Evolutionary conservation across 2,888 invertebrate species (phyloP).

Genomic region (Sinodicranocentrus sp.): DNA sequence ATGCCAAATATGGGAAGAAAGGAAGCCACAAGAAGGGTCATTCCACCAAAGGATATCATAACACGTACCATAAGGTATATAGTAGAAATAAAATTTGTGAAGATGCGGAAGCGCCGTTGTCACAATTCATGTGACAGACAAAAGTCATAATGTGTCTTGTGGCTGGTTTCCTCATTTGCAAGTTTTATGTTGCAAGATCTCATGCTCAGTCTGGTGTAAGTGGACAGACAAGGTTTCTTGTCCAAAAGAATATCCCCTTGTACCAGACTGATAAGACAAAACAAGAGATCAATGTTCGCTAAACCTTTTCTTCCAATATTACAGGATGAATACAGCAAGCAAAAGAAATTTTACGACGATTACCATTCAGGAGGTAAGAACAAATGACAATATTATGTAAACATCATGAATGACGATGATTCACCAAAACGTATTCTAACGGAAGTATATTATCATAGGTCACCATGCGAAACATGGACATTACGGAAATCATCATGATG

Average conservation of each 20-base stretch:
- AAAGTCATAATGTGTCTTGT: neutral
- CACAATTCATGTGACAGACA: slow-evolving; percentile 8
- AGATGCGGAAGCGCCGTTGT: slow-evolving; percentile 26
- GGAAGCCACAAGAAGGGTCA: slow-evolving; percentile 75
- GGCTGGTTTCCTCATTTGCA: neutral
- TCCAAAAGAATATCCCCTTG: too few relatives aligned
- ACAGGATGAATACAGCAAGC: slow-evolving; percentile 76
- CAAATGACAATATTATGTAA: too few relatives aligned
- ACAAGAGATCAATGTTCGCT: too few relatives aligned
- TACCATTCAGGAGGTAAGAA: slow-evolving; percentile 74
- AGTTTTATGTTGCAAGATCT: neutral
- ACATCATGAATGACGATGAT: too few relatives aligned
- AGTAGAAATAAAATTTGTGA: neutral
- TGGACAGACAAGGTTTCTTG: too few relatives aligned
- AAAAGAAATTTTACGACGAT: slow-evolving; percentile 77
- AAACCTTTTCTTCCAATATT: slow-evolving; percentile 5
- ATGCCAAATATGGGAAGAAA: slow-evolving; percentile 77
- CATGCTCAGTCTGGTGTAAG: too few relatives aligned
- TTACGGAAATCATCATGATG: slow-evolving; percentile 74
- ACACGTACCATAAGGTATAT: slow-evolving; percentile 76
- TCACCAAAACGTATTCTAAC: too few relatives aligned
- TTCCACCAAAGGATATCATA: slow-evolving; percentile 75
- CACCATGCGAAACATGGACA: slow-evolving; percentile 76
- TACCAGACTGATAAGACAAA: too few relatives aligned
- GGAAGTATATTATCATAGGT: slow-evolving; percentile 38